Evolutionary conservation across 2,888 invertebrate species (phyloP).

Genomic region (Tuberolachnus salignus): DNA sequence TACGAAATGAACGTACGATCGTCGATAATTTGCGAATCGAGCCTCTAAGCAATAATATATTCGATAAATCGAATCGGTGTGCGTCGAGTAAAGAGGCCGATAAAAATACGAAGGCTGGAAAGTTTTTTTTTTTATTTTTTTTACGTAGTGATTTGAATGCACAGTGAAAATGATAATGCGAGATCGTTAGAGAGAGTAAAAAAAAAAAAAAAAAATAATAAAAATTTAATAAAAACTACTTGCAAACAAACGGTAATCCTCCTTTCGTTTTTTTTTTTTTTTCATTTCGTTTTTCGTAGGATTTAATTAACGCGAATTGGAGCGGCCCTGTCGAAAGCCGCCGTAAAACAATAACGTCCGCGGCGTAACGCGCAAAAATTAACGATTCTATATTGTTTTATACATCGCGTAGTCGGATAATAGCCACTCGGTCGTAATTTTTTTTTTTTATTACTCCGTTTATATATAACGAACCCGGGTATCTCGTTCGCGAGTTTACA

Average conservation of each 20-base stretch:
- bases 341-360: constrained; percentile 21
- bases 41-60: no score
- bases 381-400: background rate
- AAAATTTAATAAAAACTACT: no score
- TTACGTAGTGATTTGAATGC: background rate
- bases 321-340: constrained; percentile 27
- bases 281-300: constrained; percentile 2
- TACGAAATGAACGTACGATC: no score
- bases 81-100: no score
- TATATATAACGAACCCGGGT: background rate
- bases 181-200: background rate
- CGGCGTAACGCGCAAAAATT: constrained; percentile 2
- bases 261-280: constrained; percentile 4
- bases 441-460: no score
- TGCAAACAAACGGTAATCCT: constrained; percentile 10
- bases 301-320: constrained; percentile 35
- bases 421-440: background rate
- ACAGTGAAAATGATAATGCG: background rate
- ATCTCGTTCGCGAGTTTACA: constrained; percentile 7
- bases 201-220: no score
- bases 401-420: background rate
- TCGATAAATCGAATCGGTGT: no score
- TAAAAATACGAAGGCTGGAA: background rate
- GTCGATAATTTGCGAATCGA: no score
- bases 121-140: no score